Evolutionary conservation across 2,797 vertebrate species (phyloP), one percentile per base, ranked within the genome.

Genomic region (Galagoides demidoff): DNA sequence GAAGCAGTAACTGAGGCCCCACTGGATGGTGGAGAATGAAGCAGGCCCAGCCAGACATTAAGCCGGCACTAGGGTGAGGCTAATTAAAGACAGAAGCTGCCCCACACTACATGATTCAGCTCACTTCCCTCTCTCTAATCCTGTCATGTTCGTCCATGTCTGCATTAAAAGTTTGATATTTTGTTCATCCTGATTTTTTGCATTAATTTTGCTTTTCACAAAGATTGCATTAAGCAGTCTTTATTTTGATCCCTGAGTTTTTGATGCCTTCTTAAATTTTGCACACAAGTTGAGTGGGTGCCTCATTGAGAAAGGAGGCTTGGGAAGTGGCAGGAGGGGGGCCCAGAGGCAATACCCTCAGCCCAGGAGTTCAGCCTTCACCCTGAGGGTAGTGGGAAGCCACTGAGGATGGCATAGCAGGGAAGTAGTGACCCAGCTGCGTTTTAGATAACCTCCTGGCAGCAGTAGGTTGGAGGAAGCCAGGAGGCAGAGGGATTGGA

Each of bases 31-130:
- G 1, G 16, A 22, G 16, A 34, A 49, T 13, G 55, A 86, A 39
- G 20, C 1, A 7, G n/a, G 39, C 0, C 2, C 16, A 2, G 45
- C 31, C 17, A 19, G 66, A 22, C 0, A 1, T 3, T 17, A 20
- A 63, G 55, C 39, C 19, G 13, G 49, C 10, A 4, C 52, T 2
- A 3, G 9, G 7, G 52, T 0, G 34, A 79, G 63, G 27, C 22
- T 19, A 19, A 31, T 29, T 3, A 16, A 78, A 59, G 78, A 31
- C 23, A 61, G 52, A 23, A 9, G 61, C 63, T 43, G 25, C 19
- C 6, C 1, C 0, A 3, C n/a, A 20, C 49, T 57, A 27, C 22
- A 1, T 0, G 0, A 25, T n/a, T 89, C 61, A 10, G 84, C 59
- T 27, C 63, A n/a, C 79, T 43, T 37, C 25, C 16, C 66, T 76